Percentiles rank a stretch among this genome's conserved stretches.
Evolutionary conservation across 2,113 vertebrate genomes (phyloP).

Genomic region (Grus americana): DNA sequence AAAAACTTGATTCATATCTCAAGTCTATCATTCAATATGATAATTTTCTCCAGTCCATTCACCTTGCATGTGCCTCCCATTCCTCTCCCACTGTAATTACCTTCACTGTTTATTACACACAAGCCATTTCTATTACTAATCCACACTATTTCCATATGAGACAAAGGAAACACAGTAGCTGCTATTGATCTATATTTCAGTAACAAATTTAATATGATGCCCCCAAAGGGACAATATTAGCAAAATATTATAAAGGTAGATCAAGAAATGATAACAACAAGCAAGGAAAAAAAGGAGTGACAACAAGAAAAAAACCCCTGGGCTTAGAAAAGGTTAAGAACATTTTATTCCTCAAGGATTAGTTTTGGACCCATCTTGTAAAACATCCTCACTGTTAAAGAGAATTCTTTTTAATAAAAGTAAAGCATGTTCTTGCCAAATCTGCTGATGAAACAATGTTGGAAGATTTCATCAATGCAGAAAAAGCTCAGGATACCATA

Average conservation of each 20-base stretch:
- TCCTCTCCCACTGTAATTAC: not conserved
- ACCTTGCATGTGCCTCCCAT: not conserved
- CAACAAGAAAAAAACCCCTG: not conserved
- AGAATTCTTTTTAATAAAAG: not conserved
- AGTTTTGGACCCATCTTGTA: not conserved
- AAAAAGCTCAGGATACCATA: not conserved
- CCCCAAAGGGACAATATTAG: not conserved
- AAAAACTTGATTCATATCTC: not conserved
- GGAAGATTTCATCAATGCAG: not conserved
- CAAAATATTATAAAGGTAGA: not conserved
- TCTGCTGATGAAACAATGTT: not conserved
- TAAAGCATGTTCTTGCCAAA: not conserved
- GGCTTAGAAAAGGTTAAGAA: not conserved
- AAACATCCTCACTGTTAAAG: not conserved
- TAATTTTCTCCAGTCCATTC: not conserved
- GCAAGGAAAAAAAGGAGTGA: not conserved
- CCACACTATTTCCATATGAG: not conserved
- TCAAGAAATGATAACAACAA: not conserved
- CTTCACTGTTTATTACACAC: not conserved
- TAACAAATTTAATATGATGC: not conserved
- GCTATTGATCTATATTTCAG: not conserved
- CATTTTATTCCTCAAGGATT: not conserved
- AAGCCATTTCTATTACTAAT: not conserved
- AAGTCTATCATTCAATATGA: not conserved
- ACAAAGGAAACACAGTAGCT: not conserved